Evolutionary conservation across 1,140 invertebrate genomes (phyloP), one percentile per base, ranked within the genome.

Genomic region (Asobara japonica): DNA sequence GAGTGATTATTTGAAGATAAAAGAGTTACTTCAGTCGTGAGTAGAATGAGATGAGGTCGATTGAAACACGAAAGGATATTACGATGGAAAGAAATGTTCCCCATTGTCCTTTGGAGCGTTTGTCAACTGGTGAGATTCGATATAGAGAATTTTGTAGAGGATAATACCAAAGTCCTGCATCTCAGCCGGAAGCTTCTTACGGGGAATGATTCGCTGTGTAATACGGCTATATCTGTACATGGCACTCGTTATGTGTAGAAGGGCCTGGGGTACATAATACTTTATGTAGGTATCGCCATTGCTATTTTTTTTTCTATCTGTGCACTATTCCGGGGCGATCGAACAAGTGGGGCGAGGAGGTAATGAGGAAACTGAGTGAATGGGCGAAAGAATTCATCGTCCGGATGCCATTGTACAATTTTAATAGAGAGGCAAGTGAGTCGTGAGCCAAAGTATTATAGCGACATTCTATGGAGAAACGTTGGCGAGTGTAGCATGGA

Each of bases 401-500:
- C 74, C 74, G 29, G 65, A 65, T 13, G 70, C 64, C 71, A 78
- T 83, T 84, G 81, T 81, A 78, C 78, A 78, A 84, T 83, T 83
- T 83, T 85, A 85, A 85, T 84, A 77, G 81, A 71, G 72, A 72
- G 64, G 74, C 68, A 56, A 45, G 51, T 25, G 60, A 60, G 71
- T 74, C 68, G 56, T 27, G 66, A 62, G 30, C n/a, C 73, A 68
- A 56, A 78, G 78, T 81, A 82, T 80, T 78, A 73, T 68, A 84
- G 76, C 77, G 78, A 83, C 82, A 82, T 79, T 77, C 79, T 83
- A 76, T 77, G 79, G 72, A 73, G 33, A 13, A 51, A 29, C 36
- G 56, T 70, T 71, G 75, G 72, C 67, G 83, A 85, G 80, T 83
- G 84, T 79, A 79, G 80, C 75, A 79, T 65, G 74, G 76, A 84